Base-by-base conservation (phyloP, 2,888 invertebrate species). In the Hedya salicella region DNA sequence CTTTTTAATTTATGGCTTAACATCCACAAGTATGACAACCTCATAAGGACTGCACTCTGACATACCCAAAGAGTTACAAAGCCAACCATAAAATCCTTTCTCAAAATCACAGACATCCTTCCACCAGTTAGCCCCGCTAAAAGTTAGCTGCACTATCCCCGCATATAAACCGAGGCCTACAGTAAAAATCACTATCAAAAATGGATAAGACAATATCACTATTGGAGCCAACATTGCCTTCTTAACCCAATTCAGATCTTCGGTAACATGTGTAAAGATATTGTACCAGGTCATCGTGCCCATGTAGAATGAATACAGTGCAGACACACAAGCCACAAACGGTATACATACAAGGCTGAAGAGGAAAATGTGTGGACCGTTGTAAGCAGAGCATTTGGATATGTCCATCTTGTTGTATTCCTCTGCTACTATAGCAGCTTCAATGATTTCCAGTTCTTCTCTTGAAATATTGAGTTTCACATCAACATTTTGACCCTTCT, bases 251-350 rank as follows among this genome's bases (percentile, higher is more conserved):
- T 93, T 93, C 72, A 93, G 93, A 75, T 95, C 94, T 77, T 96
- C 95, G 64, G 94, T 95, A 62, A 95, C 93, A 78, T 95, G 94
- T 49, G 94, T 93, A 77, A 95, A 95, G 70, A 96, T 93, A 75
- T 96, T 96, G 78, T 96, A 96, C 96, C 96, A 96, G 53, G 95
- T 95, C 75, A 95, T 85, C 1, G 96, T 95, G 17, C 96, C 96
- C 69, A 95, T 94, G 78, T 96, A 96, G 80, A 96, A 96, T 0
- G 95, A 95, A 77, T 95, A 95, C 53, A 93, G 80, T 13, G 94
- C 91, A 9, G 96, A 95, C 66, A 95, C 87, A 42, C 94, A 73
- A 32, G 94, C 91, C 16, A 95, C 94, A 85, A 95, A 91, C 11
- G 96, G 96, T 73, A 94, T 90, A 78, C 94, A 95, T 11, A 95